Percentiles rank a stretch among this genome's conserved stretches.
Evolutionary conservation across 2,888 invertebrate genomes (phyloP).

Genomic region (Ectropis crepuscularia): DNA sequence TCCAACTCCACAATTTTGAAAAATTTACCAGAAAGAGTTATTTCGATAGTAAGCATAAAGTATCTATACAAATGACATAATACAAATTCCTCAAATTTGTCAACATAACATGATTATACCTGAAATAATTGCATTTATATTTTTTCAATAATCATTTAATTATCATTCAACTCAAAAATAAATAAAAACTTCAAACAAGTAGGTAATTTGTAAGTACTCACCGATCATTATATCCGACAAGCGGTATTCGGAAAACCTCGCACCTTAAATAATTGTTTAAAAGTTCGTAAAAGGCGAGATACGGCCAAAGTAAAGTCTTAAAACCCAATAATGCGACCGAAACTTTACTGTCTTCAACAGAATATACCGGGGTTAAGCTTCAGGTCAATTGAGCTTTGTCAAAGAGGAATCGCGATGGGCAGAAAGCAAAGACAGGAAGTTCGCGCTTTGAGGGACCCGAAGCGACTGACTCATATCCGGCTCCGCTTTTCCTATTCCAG

Average conservation of each 20-base stretch:
- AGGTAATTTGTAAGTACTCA: slow-evolving; percentile 54
- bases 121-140: neutral
- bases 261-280: slow-evolving; percentile 66
- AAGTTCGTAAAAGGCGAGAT: slow-evolving; percentile 58
- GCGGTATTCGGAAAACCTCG: slow-evolving; percentile 61
- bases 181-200: neutral
- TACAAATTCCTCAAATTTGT: neutral
- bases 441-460: slow-evolving; percentile 68
- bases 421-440: slow-evolving; percentile 52
- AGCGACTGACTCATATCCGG: slow-evolving; percentile 76
- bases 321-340: slow-evolving; percentile 35
- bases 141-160: neutral
- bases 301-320: slow-evolving; percentile 29
- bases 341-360: slow-evolving; percentile 42
- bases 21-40: too few relatives aligned
- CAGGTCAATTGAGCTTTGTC: slow-evolving; percentile 30
- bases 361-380: slow-evolving; percentile 33
- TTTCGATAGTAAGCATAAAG: too few relatives aligned
- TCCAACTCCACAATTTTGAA: too few relatives aligned
- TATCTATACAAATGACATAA: too few relatives aligned
- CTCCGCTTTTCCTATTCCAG: slow-evolving; percentile 70
- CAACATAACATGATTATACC: neutral
- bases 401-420: slow-evolving; percentile 16
- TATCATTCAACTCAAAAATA: neutral
- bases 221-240: slow-evolving; percentile 76